Percentiles rank a stretch among this genome's conserved stretches.
Evolutionary conservation across 1,140 invertebrate genomes (phyloP).

Genomic region (Saccostrea echinata): DNA sequence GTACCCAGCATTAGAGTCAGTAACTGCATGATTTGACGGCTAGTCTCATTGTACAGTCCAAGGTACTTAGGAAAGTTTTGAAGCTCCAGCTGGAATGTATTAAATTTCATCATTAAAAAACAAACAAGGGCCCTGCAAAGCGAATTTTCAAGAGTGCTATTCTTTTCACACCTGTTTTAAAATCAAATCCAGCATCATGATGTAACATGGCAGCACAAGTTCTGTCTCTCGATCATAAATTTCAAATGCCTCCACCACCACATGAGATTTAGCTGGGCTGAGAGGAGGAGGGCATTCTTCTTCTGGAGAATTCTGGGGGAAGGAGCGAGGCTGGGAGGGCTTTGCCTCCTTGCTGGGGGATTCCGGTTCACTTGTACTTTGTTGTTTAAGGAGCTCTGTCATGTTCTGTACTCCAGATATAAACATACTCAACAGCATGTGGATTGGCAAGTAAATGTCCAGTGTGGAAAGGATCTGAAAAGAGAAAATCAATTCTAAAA

Average conservation of each 20-base stretch:
- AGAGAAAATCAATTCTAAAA: background rate
- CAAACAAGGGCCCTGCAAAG: too few species aligned
- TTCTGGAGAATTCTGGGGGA: conserved; percentile 61
- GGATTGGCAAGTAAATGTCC: conserved; percentile 78
- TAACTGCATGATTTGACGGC: conserved; percentile 88
- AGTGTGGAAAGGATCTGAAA: conserved; percentile 76
- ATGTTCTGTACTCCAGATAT: conserved; percentile 72
- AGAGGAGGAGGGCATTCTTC: conserved; percentile 72
- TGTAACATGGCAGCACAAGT: conserved; percentile 90
- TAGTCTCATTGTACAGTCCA: conserved; percentile 88
- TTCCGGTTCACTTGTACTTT: conserved; percentile 44
- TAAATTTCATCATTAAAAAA: background rate
- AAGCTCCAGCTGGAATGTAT: conserved; percentile 89
- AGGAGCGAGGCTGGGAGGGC: conserved; percentile 60
- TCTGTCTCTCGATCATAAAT: conserved; percentile 78
- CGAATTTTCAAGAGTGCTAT: background rate
- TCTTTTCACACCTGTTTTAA: conserved; percentile 90
- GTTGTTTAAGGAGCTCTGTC: conserved; percentile 48
- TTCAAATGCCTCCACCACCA: conserved; percentile 67
- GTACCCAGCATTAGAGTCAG: conserved; percentile 91
- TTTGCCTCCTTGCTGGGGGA: conserved; percentile 49
- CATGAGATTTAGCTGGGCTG: conserved; percentile 72
- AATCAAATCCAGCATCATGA: conserved; percentile 95
- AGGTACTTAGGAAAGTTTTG: conserved; percentile 93
- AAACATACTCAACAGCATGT: conserved; percentile 76